phyloP scores from a whole-genome alignment of 2,797 vertebrate genomes.

The Falco biarmicus region DNA sequence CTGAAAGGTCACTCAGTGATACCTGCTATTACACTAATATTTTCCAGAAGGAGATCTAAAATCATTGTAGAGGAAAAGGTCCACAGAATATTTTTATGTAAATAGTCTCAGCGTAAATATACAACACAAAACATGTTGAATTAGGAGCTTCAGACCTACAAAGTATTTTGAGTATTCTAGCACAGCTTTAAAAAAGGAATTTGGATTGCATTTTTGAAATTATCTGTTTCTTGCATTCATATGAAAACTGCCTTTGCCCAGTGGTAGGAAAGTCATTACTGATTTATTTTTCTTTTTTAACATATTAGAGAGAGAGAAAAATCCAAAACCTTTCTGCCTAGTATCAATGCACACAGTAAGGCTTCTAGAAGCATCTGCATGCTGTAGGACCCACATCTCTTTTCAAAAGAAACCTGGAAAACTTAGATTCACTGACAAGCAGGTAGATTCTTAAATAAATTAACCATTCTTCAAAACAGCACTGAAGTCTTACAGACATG shows the following conservation, averaged over 20 bases:
- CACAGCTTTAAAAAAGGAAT: background rate
- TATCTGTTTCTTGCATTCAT: background rate
- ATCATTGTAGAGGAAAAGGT: background rate
- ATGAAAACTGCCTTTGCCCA: background rate
- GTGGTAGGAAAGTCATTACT: background rate
- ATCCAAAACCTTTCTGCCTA: background rate
- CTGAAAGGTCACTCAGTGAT: constrained; percentile 23
- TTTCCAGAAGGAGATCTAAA: constrained; percentile 27
- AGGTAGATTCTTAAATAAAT: background rate
- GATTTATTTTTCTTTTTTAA: background rate
- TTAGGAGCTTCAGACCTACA: background rate
- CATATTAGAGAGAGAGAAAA: background rate
- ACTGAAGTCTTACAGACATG: background rate
- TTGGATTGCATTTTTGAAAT: background rate
- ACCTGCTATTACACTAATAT: background rate
- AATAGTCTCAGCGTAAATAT: background rate
- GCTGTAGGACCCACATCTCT: background rate
- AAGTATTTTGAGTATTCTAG: background rate
- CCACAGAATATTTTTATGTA: background rate
- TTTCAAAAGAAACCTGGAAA: background rate
- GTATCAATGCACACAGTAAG: background rate
- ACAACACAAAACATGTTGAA: background rate
- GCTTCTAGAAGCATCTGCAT: background rate
- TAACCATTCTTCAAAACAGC: background rate
- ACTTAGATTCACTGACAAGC: background rate